Evolutionary conservation across 1,140 invertebrate genomes (phyloP).

Genomic region (Campodea augens): DNA sequence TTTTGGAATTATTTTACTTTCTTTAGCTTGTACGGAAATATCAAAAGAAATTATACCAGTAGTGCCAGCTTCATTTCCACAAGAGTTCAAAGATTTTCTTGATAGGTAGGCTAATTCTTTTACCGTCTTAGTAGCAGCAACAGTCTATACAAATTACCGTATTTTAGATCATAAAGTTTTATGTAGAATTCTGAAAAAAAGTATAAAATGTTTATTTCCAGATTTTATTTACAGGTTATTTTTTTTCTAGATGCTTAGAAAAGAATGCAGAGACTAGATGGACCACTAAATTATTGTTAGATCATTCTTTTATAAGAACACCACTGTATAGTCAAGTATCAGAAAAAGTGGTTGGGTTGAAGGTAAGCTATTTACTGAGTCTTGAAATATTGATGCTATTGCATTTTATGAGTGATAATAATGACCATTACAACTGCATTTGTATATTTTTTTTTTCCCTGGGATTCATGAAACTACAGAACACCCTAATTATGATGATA

Average conservation of each 20-base stretch:
- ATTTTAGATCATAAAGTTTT: not conserved
- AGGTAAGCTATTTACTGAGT: slow-evolving; percentile 12
- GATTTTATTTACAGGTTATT: not conserved
- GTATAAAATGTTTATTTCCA: no score
- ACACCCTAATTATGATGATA: no score
- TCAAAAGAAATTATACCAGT: slow-evolving; percentile 28
- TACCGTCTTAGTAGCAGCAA: not conserved
- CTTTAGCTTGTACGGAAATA: slow-evolving; percentile 29
- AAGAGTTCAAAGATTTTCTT: slow-evolving; percentile 48
- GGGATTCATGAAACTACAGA: no score
- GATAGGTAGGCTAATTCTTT: slow-evolving; percentile 27
- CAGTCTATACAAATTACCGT: not conserved
- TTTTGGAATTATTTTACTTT: slow-evolving; percentile 38
- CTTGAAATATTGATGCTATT: slow-evolving; percentile 4
- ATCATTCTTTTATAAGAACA: slow-evolving; percentile 31
- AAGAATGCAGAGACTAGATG: slow-evolving; percentile 42
- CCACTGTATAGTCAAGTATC: slow-evolving; percentile 18
- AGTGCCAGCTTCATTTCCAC: slow-evolving; percentile 28
- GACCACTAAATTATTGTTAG: slow-evolving; percentile 39
- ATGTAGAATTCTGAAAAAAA: no score
- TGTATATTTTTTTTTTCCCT: no score
- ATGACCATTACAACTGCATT: no score
- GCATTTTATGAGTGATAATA: not conserved
- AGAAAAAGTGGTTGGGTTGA: no score
- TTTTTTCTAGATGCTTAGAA: slow-evolving; percentile 33